Base-by-base conservation (phyloP, 2,797 vertebrate genomes). In the Rhinella marina region DNA sequence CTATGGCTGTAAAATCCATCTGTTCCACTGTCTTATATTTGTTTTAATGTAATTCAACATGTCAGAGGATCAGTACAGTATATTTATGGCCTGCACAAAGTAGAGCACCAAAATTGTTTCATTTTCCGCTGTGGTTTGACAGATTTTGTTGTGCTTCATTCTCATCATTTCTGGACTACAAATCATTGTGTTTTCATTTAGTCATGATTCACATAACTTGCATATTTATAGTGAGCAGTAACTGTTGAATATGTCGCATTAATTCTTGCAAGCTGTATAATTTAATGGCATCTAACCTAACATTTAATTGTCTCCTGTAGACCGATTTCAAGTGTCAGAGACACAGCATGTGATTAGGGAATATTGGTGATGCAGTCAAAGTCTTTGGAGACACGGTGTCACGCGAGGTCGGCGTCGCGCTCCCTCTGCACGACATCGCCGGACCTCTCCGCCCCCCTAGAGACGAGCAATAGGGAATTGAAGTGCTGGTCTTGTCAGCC, bases 241-340 rank as follows among this genome's bases (percentile, higher is more conserved):
- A 52, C 64, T 52, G 25, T 66, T 29, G 17, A 82, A 82, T 82
- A 27, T 25, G 23, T 66, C 0, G 16, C 48, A 82, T 82, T 82
- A 68, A 82, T 82, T 82, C 62, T 66, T 56, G 48, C 61, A 82
- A 82, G 81, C 81, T 54, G 62, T 82, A 82, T 82, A 82, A 82
- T 82, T 82, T 82, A 25, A 82, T 64, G 50, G 48, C 64, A 68
- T 12, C 62, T 82, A 82, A 68, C 61, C 66, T 72, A 84, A 84
- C 66, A 84, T 84, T 84, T 84, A 84, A 84, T 84, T 56, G 82
- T 83, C 82, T 83, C 82, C 82, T 32, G 48, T 32, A 56, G 50
- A 84, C n/a, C 52, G 6, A 83, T 29, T 32, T 70, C 19, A 83
- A 70, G 81, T 83, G 64, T 84, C 82, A 57, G 27, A 32, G 66